Conservation (phyloP, 2,797 vertebrate genomes). For the Spinus pinus region DNA sequence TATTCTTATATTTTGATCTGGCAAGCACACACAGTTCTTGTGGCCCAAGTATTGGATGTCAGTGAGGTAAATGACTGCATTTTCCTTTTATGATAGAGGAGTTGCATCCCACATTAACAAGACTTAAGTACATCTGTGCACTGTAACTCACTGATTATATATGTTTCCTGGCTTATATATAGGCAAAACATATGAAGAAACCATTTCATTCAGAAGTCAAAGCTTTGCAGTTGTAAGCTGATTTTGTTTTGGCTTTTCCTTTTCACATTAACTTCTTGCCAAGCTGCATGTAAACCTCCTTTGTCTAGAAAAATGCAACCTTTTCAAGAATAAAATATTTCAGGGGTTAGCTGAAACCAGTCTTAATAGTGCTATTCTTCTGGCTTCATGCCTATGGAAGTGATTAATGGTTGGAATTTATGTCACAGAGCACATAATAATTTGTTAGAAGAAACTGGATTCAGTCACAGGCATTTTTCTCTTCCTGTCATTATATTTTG, state of each 20-base stretch:
- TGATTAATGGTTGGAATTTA: slow-evolving; percentile 65
- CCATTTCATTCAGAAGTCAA: slow-evolving; percentile 79
- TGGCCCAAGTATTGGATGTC: not conserved
- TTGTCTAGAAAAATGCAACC: slow-evolving; percentile 36
- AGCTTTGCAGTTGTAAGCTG: slow-evolving; percentile 76
- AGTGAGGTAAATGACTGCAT: not conserved
- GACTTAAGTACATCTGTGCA: not conserved
- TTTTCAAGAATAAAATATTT: slow-evolving; percentile 35
- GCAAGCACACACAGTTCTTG: not conserved
- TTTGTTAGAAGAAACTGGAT: slow-evolving; percentile 61
- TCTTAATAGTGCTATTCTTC: slow-evolving; percentile 37
- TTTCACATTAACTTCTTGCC: slow-evolving; percentile 34
- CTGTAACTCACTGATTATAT: not conserved
- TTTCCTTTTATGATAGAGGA: not conserved
- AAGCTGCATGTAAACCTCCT: slow-evolving; percentile 46
- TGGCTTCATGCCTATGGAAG: slow-evolving; percentile 55
- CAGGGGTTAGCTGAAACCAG: not conserved
- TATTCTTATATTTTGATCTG: not conserved
- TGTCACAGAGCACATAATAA: slow-evolving; percentile 62
- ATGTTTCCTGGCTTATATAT: slow-evolving; percentile 33
- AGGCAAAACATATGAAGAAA: slow-evolving; percentile 63
- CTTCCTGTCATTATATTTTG: slow-evolving; percentile 63
- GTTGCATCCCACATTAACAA: not conserved
- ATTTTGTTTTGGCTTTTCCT: slow-evolving; percentile 43
- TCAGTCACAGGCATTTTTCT: slow-evolving; percentile 64